Conservation (phyloP, 1,140 invertebrate species). For the Procambarus clarkii region DNA sequence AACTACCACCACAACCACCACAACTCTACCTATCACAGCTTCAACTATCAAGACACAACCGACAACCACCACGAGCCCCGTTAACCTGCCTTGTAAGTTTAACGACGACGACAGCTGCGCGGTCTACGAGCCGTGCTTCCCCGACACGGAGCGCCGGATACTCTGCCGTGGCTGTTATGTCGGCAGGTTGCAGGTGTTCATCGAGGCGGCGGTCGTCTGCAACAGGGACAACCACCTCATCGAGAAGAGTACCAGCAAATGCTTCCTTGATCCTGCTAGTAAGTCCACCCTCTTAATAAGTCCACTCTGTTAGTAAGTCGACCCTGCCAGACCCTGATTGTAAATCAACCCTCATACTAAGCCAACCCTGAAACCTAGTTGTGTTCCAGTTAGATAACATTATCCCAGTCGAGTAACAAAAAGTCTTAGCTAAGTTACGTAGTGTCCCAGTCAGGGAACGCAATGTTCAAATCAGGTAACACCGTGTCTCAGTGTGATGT, state of each 20-base stretch:
- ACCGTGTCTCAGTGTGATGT: too few relatives aligned
- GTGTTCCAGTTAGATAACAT: too few relatives aligned
- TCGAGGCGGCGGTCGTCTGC: not conserved
- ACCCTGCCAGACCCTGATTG: too few relatives aligned
- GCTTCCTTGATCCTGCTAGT: not conserved
- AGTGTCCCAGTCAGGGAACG: too few relatives aligned
- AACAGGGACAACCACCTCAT: not conserved
- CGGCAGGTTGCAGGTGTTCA: not conserved
- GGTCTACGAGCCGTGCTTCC: not conserved
- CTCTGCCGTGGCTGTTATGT: constrained; percentile 20
- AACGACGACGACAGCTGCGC: not conserved
- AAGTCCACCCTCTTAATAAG: not conserved
- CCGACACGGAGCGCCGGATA: not conserved
- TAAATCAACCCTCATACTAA: too few relatives aligned
- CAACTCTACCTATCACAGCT: not conserved
- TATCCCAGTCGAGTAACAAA: too few relatives aligned
- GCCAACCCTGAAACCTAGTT: too few relatives aligned
- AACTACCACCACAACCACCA: not conserved
- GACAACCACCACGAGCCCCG: not conserved
- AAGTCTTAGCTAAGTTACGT: too few relatives aligned
- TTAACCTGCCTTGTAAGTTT: not conserved
- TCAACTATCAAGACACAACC: not conserved
- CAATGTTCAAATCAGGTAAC: too few relatives aligned
- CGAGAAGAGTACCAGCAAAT: not conserved
- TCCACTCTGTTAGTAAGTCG: too few relatives aligned